Percentiles rank a stretch among this genome's conserved stretches.
These are phyloP conservation scores for Asobara japonica DNA, from an alignment of 1,140 invertebrate genomes.

Conservation along the genomic window DNA sequence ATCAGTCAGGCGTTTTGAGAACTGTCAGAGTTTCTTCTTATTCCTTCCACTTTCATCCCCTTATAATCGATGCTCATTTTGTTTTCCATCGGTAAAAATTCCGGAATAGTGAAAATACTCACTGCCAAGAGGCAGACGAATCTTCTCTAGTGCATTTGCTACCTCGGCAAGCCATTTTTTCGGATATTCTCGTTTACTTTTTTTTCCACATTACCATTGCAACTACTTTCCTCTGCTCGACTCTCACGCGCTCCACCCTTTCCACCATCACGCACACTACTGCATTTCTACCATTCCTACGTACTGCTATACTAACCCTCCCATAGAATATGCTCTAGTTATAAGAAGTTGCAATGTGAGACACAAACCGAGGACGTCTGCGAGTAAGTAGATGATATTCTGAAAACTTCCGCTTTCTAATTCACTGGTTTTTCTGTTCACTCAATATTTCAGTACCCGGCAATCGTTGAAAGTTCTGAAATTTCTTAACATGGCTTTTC, in stretches of 20 bases:
- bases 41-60: background rate
- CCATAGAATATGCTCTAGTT: background rate
- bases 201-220: constrained; percentile 2
- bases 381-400: constrained; percentile 2
- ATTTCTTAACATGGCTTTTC: too few relatives aligned
- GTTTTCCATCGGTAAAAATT: background rate
- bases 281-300: background rate
- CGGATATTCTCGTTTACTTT: background rate
- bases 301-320: background rate
- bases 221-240: background rate
- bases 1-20: background rate
- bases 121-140: background rate
- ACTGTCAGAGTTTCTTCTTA: background rate
- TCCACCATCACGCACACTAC: background rate
- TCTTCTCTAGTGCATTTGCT: background rate
- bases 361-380: background rate
- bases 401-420: background rate
- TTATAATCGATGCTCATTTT: background rate
- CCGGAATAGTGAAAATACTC: background rate
- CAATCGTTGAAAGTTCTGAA: too few relatives aligned
- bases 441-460: too few relatives aligned
- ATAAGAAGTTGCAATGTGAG: background rate
- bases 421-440: background rate
- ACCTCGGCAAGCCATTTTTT: background rate
- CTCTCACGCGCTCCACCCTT: background rate